These are phyloP conservation scores for Arrhamphus sclerolepis DNA, from an alignment of 2,797 vertebrate genomes.

Conservation along the genomic window DNA sequence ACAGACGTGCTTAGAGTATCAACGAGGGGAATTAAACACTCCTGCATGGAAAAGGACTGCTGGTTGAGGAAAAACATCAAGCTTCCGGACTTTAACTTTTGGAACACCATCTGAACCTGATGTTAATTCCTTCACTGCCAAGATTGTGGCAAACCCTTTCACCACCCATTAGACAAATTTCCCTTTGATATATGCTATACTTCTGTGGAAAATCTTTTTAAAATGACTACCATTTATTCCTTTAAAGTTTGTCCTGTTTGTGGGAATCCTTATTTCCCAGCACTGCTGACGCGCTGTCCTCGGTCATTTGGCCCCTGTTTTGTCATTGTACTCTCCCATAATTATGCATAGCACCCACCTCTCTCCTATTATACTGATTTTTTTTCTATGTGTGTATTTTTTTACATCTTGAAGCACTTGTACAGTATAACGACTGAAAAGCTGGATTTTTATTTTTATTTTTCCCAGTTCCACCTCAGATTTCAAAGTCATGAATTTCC, in stretches of 20 bases:
- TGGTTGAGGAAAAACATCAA: constrained; percentile 64
- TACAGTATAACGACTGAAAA: constrained; percentile 36
- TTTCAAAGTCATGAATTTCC: constrained; percentile 16
- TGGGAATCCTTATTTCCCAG: constrained; percentile 51
- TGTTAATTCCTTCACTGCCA: constrained; percentile 67
- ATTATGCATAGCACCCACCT: constrained; percentile 25
- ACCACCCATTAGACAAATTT: constrained; percentile 37
- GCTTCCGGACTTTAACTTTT: constrained; percentile 68
- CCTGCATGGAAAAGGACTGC: constrained; percentile 63
- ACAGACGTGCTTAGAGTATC: constrained; percentile 44
- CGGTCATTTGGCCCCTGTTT: constrained; percentile 44
- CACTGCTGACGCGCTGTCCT: constrained; percentile 55
- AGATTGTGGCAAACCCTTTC: constrained; percentile 38
- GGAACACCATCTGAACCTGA: constrained; percentile 65
- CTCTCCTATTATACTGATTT: constrained; percentile 41
- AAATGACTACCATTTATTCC: constrained; percentile 40
- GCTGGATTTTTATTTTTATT: constrained; percentile 10
- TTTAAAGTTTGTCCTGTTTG: constrained; percentile 29
- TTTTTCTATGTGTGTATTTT: too few relatives aligned
- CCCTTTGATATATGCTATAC: constrained; percentile 22
- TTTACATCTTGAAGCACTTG: constrained; percentile 23
- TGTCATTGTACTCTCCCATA: constrained; percentile 46
- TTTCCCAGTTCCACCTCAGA: constrained; percentile 19
- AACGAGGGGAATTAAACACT: constrained; percentile 57
- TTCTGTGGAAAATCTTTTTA: constrained; percentile 30